Percentiles rank a stretch among this genome's conserved stretches.
Evolutionary conservation across 2,797 vertebrate species (phyloP).

Genomic region (Cyprinodon diabolis): DNA sequence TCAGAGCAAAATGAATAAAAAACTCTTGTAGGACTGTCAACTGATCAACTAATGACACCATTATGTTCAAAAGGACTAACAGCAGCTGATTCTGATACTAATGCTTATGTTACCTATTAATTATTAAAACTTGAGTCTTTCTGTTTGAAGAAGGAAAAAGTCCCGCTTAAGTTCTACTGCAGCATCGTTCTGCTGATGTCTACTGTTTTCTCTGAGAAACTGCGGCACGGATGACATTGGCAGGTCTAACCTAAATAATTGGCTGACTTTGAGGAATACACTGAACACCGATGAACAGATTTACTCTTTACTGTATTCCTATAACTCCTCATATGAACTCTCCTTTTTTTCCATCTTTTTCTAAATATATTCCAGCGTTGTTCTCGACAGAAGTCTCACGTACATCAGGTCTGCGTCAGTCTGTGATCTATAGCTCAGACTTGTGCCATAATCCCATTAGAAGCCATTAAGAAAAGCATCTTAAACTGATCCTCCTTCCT

Average conservation of each 20-base stretch:
- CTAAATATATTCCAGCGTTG: conserved; percentile 5
- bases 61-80: background rate
- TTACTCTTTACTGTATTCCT: conserved; percentile 34
- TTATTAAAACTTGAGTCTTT: background rate
- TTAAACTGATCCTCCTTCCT: conserved; percentile 59
- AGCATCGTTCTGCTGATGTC: background rate
- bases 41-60: background rate
- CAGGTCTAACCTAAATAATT: background rate
- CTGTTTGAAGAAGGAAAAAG: background rate
- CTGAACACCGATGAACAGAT: conserved; percentile 4
- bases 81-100: background rate
- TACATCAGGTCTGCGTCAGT: conserved; percentile 21
- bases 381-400: conserved; percentile 24
- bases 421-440: conserved; percentile 44
- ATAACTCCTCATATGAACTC: conserved; percentile 49
- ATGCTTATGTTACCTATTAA: background rate
- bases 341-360: conserved; percentile 8
- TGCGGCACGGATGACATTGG: conserved; percentile 2
- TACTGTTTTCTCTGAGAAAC: background rate
- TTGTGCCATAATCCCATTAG: conserved; percentile 72
- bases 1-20: no score
- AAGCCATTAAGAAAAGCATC: conserved; percentile 64
- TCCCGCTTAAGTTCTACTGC: background rate
- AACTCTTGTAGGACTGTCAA: no score
- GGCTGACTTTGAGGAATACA: background rate